phyloP scores from a whole-genome alignment of 2,888 invertebrate species.

The Mycalesis mineus region DNA sequence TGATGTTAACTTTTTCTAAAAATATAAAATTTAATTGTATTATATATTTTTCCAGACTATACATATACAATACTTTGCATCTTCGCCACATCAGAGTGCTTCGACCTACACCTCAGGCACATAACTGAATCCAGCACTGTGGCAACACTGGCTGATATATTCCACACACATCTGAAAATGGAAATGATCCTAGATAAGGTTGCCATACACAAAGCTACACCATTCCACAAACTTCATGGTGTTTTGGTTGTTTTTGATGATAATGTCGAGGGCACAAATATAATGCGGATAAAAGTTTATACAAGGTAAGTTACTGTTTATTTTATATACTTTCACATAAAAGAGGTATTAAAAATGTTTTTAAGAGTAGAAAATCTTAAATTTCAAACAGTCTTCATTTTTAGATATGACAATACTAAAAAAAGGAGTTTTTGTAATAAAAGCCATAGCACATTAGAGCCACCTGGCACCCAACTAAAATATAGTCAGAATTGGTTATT shows the following conservation, averaged over 20 bases:
- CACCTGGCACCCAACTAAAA: no score
- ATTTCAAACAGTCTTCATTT: no score
- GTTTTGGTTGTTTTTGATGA: constrained; percentile 44
- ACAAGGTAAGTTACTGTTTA: constrained; percentile 44
- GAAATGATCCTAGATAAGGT: constrained; percentile 41
- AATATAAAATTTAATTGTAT: not conserved
- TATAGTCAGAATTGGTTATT: no score
- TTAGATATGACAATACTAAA: no score
- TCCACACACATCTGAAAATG: constrained; percentile 50
- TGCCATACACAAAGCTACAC: constrained; percentile 47
- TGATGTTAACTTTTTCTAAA: no score
- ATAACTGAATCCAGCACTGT: constrained; percentile 34
- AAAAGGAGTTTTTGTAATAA: no score
- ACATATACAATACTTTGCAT: constrained; percentile 29
- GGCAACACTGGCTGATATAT: constrained; percentile 39
- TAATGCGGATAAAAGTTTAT: constrained; percentile 39
- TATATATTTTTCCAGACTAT: constrained; percentile 14
- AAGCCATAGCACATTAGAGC: no score
- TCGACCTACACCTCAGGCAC: constrained; percentile 45
- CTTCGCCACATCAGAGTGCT: constrained; percentile 47
- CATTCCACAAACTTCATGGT: constrained; percentile 56
- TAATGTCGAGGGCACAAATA: constrained; percentile 15
- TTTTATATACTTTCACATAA: no score
- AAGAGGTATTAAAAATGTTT: no score
- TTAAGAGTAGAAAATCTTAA: no score